Conservation (phyloP, 2,797 vertebrate genomes). For the Xyrichtys novacula region DNA sequence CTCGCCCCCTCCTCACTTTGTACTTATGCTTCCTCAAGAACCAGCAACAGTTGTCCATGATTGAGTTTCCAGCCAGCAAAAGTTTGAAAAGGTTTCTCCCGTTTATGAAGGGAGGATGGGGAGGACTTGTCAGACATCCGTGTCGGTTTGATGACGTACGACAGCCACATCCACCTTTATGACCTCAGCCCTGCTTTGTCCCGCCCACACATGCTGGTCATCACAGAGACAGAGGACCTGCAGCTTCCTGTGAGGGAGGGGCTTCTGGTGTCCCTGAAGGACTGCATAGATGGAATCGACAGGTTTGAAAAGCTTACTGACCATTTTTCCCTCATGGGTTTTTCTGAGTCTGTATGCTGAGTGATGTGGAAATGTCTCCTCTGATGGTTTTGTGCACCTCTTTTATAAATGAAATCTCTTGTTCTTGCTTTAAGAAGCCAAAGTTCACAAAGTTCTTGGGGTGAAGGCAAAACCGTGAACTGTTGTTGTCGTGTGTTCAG, state of each 20-base stretch:
- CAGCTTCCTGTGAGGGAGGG: slow-evolving; percentile 85
- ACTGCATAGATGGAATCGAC: slow-evolving; percentile 75
- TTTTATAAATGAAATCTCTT: no score
- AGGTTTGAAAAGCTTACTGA: slow-evolving; percentile 63
- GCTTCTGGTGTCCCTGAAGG: slow-evolving; percentile 82
- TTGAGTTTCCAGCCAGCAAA: neutral
- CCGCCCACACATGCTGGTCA: slow-evolving; percentile 87
- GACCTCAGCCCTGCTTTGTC: slow-evolving; percentile 81
- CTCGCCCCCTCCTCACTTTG: neutral
- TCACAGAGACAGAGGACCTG: slow-evolving; percentile 82
- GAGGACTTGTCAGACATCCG: slow-evolving; percentile 61
- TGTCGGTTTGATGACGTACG: slow-evolving; percentile 86
- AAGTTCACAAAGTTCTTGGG: neutral
- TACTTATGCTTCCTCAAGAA: neutral
- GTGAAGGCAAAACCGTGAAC: neutral
- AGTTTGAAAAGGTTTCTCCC: neutral
- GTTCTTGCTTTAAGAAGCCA: no score
- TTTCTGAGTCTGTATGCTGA: neutral
- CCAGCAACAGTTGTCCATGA: neutral
- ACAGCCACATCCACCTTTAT: slow-evolving; percentile 85
- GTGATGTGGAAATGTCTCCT: neutral
- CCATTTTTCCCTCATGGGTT: neutral
- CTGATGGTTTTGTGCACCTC: neutral
- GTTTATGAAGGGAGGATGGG: slow-evolving; percentile 58
- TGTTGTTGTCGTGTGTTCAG: slow-evolving; percentile 61